Evolutionary conservation across 1,140 invertebrate genomes (phyloP).

Genomic region (Tetraneura akinire): DNA sequence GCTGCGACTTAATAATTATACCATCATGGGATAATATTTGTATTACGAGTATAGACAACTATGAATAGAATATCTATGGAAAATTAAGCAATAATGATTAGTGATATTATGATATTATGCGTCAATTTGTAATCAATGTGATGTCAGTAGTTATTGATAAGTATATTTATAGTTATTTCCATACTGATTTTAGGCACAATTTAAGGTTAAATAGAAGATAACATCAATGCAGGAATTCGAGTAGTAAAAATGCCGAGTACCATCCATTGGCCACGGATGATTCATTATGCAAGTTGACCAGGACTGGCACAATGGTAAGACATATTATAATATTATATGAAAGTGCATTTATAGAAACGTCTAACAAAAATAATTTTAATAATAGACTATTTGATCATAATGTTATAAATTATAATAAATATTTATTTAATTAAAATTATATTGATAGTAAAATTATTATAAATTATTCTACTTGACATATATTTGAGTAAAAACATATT

Average conservation of each 20-base stretch:
- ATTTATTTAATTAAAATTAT: too few relatives aligned
- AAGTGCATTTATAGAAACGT: too few relatives aligned
- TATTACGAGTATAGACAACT: not conserved
- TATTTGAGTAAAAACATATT: too few relatives aligned
- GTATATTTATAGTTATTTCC: not conserved
- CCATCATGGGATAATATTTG: not conserved
- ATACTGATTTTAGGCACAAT: constrained; percentile 11
- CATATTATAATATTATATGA: not conserved
- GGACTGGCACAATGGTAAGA: constrained; percentile 46
- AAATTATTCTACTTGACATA: too few relatives aligned
- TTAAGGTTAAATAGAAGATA: not conserved
- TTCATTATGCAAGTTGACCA: constrained; percentile 50
- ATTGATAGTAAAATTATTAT: too few relatives aligned
- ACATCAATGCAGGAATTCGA: constrained; percentile 13
- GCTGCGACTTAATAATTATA: not conserved
- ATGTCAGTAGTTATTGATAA: too few relatives aligned
- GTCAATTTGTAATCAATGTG: too few relatives aligned
- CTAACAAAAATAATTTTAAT: too few relatives aligned
- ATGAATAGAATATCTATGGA: not conserved
- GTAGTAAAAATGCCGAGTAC: constrained; percentile 43
- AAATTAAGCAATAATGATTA: not conserved
- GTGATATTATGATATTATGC: not conserved
- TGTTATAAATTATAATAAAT: too few relatives aligned
- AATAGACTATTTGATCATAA: too few relatives aligned
- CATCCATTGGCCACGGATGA: constrained; percentile 37